Evolutionary conservation across 2,113 vertebrate genomes (phyloP).

Genomic region (Callorhinus ursinus): DNA sequence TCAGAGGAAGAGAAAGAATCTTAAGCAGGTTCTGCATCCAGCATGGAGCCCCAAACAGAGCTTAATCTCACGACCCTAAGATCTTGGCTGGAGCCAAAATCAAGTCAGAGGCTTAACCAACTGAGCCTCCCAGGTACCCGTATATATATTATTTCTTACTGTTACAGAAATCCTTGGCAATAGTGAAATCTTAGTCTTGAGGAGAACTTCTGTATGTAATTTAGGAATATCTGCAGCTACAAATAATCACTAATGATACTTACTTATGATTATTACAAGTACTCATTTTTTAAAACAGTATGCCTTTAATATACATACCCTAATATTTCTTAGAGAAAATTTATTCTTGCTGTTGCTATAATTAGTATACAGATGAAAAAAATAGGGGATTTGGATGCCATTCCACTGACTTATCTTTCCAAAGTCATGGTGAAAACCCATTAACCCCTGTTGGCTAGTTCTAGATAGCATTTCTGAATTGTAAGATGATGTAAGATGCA

Average conservation of each 20-base stretch:
- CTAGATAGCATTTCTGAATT: background rate
- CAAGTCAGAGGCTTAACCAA: background rate
- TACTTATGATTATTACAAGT: background rate
- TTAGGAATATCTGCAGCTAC: background rate
- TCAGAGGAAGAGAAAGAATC: background rate
- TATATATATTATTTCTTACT: background rate
- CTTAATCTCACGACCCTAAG: background rate
- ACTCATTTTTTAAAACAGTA: background rate
- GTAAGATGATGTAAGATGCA: background rate
- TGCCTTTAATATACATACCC: background rate
- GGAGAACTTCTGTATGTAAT: background rate
- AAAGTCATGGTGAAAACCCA: background rate
- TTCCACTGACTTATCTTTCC: background rate
- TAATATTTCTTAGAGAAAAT: conserved; percentile 12
- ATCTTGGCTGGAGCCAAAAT: background rate
- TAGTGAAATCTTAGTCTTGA: background rate
- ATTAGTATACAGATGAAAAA: background rate
- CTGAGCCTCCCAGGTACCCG: background rate
- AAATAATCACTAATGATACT: background rate
- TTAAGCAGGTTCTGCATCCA: background rate
- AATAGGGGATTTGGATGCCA: background rate
- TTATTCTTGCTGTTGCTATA: background rate
- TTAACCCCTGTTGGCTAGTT: background rate
- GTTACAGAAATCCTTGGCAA: background rate
- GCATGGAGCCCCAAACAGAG: background rate